Conservation (phyloP, 2,113 vertebrate species). For the Anser brachyrhynchus region DNA sequence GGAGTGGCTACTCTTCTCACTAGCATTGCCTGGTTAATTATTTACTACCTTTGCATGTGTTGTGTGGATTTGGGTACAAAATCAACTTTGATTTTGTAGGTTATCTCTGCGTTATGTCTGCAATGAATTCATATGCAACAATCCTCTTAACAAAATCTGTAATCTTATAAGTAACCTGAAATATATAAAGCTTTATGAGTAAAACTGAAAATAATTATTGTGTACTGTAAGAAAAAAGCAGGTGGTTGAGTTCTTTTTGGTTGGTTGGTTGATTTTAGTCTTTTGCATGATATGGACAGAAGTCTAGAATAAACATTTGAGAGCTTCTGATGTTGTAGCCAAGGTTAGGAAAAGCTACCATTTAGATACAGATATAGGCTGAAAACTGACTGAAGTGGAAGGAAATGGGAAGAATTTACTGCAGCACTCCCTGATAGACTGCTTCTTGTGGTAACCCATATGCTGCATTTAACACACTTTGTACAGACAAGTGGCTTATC, state of each 20-base stretch:
- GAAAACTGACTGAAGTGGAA: neutral
- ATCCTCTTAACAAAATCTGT: constrained; percentile 43
- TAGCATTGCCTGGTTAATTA: constrained; percentile 36
- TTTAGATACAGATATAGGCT: neutral
- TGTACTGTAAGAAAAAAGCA: neutral
- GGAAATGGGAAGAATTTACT: neutral
- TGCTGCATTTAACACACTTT: neutral
- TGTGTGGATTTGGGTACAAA: constrained; percentile 1
- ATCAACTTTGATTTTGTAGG: neutral
- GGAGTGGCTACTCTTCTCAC: neutral
- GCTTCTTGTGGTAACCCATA: accelerated
- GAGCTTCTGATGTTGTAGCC: neutral
- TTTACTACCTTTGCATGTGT: neutral
- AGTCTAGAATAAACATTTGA: constrained; percentile 35
- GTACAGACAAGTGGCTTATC: neutral
- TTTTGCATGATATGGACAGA: neutral
- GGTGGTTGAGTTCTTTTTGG: neutral
- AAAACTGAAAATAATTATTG: constrained; percentile 30
- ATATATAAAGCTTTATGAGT: too few relatives aligned
- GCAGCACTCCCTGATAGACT: neutral
- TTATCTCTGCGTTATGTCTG: constrained; percentile 21
- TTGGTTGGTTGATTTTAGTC: neutral
- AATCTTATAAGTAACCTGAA: constrained; percentile 18
- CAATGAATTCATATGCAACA: constrained; percentile 23
- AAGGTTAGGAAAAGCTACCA: neutral